Conservation (phyloP, 2,888 invertebrate genomes). For the Sesia apiformis region DNA sequence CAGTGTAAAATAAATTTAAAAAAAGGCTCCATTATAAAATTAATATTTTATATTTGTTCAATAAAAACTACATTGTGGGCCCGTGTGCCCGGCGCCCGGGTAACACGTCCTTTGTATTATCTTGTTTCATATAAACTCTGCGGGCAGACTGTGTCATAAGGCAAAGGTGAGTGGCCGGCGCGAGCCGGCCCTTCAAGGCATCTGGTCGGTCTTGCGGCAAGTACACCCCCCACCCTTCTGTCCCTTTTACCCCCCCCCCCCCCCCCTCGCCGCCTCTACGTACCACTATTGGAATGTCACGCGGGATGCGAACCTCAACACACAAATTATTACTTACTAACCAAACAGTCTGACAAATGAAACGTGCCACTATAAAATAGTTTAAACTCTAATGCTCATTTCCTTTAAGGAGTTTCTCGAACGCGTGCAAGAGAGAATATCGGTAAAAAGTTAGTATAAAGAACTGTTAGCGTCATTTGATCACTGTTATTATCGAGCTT, state of each 20-base stretch:
- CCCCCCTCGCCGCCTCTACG: constrained; percentile 20
- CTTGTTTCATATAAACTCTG: constrained; percentile 73
- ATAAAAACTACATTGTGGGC: constrained; percentile 75
- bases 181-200: constrained; percentile 46
- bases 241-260: constrained; percentile 16
- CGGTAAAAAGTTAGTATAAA: no score
- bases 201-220: constrained; percentile 36
- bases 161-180: constrained; percentile 62
- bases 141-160: constrained; percentile 74
- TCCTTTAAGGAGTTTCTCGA: no score
- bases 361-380: no score
- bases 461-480: no score
- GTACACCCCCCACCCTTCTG: constrained; percentile 13
- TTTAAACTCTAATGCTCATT: no score
- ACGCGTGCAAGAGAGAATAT: no score
- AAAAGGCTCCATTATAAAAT: constrained; percentile 71
- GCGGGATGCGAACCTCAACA: constrained; percentile 65
- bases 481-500: no score
- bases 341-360: constrained; percentile 29
- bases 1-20: constrained; percentile 39
- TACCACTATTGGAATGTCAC: constrained; percentile 72
- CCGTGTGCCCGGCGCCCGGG: constrained; percentile 72
- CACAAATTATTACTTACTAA: constrained; percentile 55
- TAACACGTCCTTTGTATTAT: constrained; percentile 74
- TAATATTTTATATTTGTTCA: constrained; percentile 76